A percentile compares a stretch with the other conserved stretches of the same genome.
Evolutionary conservation across 2,888 invertebrate genomes (phyloP).

Genomic region (Empis stercorea): DNA sequence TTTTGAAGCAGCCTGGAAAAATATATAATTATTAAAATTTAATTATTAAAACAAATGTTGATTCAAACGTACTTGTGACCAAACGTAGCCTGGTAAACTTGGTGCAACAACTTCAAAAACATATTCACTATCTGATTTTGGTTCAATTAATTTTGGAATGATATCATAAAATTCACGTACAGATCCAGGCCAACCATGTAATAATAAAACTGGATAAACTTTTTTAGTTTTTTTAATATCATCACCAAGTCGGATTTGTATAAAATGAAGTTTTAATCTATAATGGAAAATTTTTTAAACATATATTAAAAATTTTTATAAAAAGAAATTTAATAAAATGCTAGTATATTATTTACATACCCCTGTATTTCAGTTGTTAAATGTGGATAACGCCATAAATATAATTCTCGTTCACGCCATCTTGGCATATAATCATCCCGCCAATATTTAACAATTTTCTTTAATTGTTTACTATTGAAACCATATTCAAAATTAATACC

Average conservation of each 20-base stretch:
- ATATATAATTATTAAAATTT: neutral
- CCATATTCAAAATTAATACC: slow-evolving; percentile 66
- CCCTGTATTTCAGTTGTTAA: slow-evolving; percentile 63
- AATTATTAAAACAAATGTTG: neutral
- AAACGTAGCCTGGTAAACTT: slow-evolving; percentile 57
- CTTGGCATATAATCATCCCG: slow-evolving; percentile 51
- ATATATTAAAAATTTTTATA: too few relatives aligned
- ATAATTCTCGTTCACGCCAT: slow-evolving; percentile 52
- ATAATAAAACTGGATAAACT: slow-evolving; percentile 52
- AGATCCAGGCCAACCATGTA: slow-evolving; percentile 83
- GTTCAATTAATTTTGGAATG: slow-evolving; percentile 49
- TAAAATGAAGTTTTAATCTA: slow-evolving; percentile 55
- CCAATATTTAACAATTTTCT: slow-evolving; percentile 65
- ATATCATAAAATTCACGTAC: slow-evolving; percentile 66
- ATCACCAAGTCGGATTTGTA: slow-evolving; percentile 44
- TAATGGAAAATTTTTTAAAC: too few relatives aligned
- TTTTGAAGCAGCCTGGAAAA: slow-evolving; percentile 36
- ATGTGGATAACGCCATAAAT: slow-evolving; percentile 62
- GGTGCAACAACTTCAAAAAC: slow-evolving; percentile 57
- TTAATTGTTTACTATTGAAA: slow-evolving; percentile 56
- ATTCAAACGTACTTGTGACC: slow-evolving; percentile 46
- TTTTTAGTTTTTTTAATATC: slow-evolving; percentile 32
- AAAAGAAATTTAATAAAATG: too few relatives aligned
- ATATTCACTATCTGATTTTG: slow-evolving; percentile 40
- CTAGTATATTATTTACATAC: slow-evolving; percentile 14